Base-by-base conservation (phyloP, 2,113 vertebrate species). In the Corvus moneduloides region DNA sequence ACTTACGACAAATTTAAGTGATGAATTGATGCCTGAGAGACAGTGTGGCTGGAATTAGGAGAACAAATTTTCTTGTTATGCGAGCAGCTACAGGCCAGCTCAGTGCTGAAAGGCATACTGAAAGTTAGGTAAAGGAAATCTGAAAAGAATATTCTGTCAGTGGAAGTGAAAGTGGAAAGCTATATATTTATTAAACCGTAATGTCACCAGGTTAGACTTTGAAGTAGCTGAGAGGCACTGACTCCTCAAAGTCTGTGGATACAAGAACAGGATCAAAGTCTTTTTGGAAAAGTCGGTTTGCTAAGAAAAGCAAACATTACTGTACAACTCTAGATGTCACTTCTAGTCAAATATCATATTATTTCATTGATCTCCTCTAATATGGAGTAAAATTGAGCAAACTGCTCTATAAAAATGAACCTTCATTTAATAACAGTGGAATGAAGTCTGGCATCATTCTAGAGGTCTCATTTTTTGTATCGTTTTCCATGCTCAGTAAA, bases 1-100 rank as follows among this genome's bases (percentile, higher is more conserved):
- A 86, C 84, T 97, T 97, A 97, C 13, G 90, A 95, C 96, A 96
- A 97, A 96, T 97, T 97, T 96, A 97, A 97, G 96, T 97, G 97
- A 97, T 95, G 95, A 97, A 97, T 96, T 94, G 95, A 94, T 94
- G 96, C 94, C 97, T 94, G 89, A 89, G 96, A 97, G 97, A 96
- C 93, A 94, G 64, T 89, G 94, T 82, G 94, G 96, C 94, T 97
- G 55, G 93, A 97, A 97, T 95, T 90, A 96, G 87, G 92, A 80
- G 94, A 93, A 96, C 93, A 92, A 87, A 97, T 98, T 95, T 76
- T 71, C 93, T 89, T 92, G 94, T 96, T 96, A 96, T 58, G 89
- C 89, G 94, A 97, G 94, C 96, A 95, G 94, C 89, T 90, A 93
- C 91, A 94, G 97, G 94, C 89, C 97, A 96, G 89, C 84, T 96